phyloP scores from a whole-genome alignment of 2,888 invertebrate species.

The Dryococelus australis region DNA sequence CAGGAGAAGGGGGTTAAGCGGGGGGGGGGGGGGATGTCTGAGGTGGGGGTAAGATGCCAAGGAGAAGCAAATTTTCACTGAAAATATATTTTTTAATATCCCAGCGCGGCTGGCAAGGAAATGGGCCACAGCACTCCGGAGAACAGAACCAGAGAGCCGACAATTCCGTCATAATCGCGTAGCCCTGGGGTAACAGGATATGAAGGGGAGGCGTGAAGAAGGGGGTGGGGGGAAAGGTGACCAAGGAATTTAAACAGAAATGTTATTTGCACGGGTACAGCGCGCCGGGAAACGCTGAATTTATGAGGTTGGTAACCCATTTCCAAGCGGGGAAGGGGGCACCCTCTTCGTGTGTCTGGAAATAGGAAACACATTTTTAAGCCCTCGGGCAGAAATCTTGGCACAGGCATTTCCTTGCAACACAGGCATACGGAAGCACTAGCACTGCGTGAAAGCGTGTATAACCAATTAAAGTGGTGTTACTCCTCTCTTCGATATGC shows the following conservation, averaged over 20 bases:
- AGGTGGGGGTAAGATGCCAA: not conserved
- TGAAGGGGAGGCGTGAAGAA: not conserved
- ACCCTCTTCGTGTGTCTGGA: not conserved
- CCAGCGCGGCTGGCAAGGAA: conserved; percentile 5
- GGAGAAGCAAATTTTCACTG: conserved; percentile 19
- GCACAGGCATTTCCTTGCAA: not conserved
- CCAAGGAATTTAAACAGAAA: conserved; percentile 20
- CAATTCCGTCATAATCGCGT: conserved; percentile 3
- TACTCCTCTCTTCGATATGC: too few relatives aligned
- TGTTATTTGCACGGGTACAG: conserved; percentile 18
- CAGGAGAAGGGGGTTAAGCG: not conserved
- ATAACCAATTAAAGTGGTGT: too few relatives aligned
- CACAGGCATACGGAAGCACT: not conserved
- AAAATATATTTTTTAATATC: conserved; percentile 27
- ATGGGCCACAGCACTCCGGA: not conserved
- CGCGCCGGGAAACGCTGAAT: conserved; percentile 24
- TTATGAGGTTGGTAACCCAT: conserved; percentile 27
- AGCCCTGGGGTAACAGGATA: conserved; percentile 9
- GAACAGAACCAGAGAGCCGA: conserved; percentile 3
- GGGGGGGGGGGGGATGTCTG: not conserved
- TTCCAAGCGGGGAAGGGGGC: not conserved
- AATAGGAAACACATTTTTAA: conserved; percentile 3
- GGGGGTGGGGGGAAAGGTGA: not conserved
- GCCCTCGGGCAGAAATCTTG: not conserved
- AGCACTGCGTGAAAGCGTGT: too few relatives aligned